A percentile compares a stretch with the other conserved stretches of the same genome.
These are phyloP conservation scores for Florisuga fusca DNA, from an alignment of 2,797 vertebrate species.

Conservation along the genomic window DNA sequence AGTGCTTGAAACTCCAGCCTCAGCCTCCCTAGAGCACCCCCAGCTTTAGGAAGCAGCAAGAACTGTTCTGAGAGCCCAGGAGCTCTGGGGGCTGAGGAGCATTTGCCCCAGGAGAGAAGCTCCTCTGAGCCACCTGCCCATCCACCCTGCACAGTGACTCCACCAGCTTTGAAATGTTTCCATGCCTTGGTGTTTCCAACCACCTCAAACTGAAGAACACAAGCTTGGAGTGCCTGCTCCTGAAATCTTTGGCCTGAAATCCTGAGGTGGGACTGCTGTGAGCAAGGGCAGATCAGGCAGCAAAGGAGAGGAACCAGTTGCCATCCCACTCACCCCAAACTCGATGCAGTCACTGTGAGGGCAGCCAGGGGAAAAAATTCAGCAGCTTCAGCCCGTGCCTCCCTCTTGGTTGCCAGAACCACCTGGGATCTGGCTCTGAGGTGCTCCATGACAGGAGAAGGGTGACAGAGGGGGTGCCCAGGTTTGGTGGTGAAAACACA, in stretches of 20 bases:
- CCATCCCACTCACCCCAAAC: not conserved
- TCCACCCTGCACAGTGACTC: not conserved
- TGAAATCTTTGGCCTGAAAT: not conserved
- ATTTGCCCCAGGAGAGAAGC: not conserved
- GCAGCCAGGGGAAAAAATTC: not conserved
- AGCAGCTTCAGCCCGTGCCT: not conserved
- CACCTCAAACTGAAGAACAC: not conserved
- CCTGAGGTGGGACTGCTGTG: not conserved
- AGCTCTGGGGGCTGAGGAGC: not conserved
- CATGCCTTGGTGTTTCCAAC: not conserved
- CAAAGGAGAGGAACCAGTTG: slow-evolving; percentile 2
- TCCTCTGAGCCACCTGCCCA: not conserved
- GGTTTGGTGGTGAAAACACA: not conserved
- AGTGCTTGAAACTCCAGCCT: not conserved
- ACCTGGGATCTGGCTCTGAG: not conserved
- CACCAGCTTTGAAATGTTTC: not conserved
- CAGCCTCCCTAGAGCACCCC: not conserved
- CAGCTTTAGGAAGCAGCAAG: not conserved
- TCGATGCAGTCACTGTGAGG: not conserved
- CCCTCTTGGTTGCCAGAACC: not conserved
- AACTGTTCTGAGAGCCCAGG: not conserved
- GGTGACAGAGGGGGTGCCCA: not conserved
- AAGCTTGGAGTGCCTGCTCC: not conserved
- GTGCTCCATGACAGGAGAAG: not conserved
- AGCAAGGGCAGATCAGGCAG: not conserved